Evolutionary conservation across 2,113 vertebrate genomes (phyloP).

Genomic region (Phrynosoma platyrhinos): DNA sequence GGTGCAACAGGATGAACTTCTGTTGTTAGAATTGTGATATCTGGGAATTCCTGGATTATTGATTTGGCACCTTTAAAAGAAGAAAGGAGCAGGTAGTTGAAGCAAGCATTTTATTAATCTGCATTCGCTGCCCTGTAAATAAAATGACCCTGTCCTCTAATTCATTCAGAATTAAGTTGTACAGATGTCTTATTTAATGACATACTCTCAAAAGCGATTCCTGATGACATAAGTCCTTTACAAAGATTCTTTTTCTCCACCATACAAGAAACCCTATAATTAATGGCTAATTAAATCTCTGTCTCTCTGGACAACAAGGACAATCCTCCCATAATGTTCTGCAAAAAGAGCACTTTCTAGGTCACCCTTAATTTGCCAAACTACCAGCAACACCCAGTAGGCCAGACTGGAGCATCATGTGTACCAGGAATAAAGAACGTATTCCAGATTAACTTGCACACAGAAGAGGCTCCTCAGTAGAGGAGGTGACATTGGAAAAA

Average conservation of each 20-base stretch:
- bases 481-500: not conserved
- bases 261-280: not conserved
- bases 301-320: not conserved
- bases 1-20: constrained; percentile 95
- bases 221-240: not conserved
- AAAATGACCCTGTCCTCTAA: not conserved
- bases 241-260: not conserved
- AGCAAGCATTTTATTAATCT: not conserved
- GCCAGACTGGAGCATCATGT: not conserved
- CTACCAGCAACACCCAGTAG: not conserved
- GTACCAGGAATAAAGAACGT: not conserved
- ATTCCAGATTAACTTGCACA: not conserved
- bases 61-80: constrained; percentile 89
- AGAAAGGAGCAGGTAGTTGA: constrained; percentile 32
- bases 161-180: too few relatives aligned
- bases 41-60: constrained; percentile 96
- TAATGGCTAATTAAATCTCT: not conserved
- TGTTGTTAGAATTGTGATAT: constrained; percentile 96
- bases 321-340: not conserved
- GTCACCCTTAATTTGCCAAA: not conserved
- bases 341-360: not conserved
- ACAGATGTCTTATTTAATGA: not conserved
- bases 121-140: accelerated
- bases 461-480: not conserved
- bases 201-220: accelerated